phyloP scores from a whole-genome alignment of 2,797 vertebrate species.

The Ctenosaura bakeri region DNA sequence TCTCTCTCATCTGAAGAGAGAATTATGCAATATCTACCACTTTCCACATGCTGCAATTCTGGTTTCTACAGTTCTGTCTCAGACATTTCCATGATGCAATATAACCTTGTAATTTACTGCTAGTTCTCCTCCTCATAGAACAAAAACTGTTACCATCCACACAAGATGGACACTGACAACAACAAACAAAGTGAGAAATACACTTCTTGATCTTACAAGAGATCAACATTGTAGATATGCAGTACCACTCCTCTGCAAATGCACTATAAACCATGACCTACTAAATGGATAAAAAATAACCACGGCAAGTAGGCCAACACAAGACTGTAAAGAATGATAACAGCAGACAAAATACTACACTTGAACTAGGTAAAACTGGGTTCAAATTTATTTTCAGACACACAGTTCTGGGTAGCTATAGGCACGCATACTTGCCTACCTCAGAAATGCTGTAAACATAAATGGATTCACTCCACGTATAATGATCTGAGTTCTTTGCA shows the following conservation, averaged over 20 bases:
- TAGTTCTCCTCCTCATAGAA: not conserved
- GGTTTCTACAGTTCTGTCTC: not conserved
- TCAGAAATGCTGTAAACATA: not conserved
- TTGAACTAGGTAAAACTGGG: not conserved
- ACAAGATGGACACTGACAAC: not conserved
- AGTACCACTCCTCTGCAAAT: not conserved
- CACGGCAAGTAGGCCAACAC: not conserved
- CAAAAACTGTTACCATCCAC: not conserved
- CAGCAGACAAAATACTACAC: not conserved
- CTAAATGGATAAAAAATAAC: not conserved
- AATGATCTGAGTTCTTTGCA: not conserved
- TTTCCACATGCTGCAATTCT: not conserved
- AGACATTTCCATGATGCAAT: not conserved
- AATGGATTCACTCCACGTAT: not conserved
- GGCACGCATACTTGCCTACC: not conserved
- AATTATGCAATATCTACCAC: not conserved
- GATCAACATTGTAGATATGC: not conserved
- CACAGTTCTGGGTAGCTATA: not conserved
- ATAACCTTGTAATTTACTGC: not conserved
- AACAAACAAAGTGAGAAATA: no score
- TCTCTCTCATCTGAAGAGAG: not conserved
- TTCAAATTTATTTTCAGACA: not conserved
- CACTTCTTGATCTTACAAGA: no score
- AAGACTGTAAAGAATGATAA: not conserved
- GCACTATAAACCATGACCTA: not conserved